Percentiles rank a stretch among this genome's conserved stretches.
These are phyloP conservation scores for Tachysurus vachellii DNA, from an alignment of 2,113 vertebrate genomes.

Conservation along the genomic window DNA sequence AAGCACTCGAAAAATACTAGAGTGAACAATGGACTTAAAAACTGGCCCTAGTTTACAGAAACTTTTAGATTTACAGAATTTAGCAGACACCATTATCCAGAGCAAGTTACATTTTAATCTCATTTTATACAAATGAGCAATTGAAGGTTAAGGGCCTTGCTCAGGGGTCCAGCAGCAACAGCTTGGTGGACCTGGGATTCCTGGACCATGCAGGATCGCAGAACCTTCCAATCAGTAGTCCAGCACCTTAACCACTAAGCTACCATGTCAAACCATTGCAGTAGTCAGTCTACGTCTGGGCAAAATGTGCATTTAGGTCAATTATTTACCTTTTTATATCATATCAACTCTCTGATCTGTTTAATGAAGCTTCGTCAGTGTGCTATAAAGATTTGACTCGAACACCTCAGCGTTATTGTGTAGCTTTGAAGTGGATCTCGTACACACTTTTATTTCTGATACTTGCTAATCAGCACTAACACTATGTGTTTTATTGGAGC, in stretches of 20 bases:
- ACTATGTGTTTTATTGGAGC: not conserved
- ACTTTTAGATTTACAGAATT: too few species aligned
- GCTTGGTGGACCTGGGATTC: too few species aligned
- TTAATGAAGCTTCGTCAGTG: not conserved
- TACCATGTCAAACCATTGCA: too few species aligned
- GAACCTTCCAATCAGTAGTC: too few species aligned
- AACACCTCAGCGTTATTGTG: not conserved
- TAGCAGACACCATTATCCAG: too few species aligned
- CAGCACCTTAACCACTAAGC: too few species aligned
- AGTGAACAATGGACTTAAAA: not conserved
- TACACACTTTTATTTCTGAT: not conserved
- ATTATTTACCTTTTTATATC: not conserved
- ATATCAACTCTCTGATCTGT: not conserved
- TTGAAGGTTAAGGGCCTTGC: too few species aligned
- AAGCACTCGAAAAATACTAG: not conserved
- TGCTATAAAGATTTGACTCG: not conserved
- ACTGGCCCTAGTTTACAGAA: too few species aligned
- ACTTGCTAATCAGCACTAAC: not conserved
- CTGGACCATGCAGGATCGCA: too few species aligned
- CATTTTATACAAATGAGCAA: too few species aligned
- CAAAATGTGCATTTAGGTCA: not conserved
- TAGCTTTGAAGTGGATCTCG: not conserved
- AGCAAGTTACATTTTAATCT: too few species aligned
- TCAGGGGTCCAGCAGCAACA: too few species aligned
- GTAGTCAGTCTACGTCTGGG: not conserved